Evolutionary conservation across 2,888 invertebrate genomes (phyloP), one percentile per base, ranked within the genome.

Genomic region (Protonemura montana): DNA sequence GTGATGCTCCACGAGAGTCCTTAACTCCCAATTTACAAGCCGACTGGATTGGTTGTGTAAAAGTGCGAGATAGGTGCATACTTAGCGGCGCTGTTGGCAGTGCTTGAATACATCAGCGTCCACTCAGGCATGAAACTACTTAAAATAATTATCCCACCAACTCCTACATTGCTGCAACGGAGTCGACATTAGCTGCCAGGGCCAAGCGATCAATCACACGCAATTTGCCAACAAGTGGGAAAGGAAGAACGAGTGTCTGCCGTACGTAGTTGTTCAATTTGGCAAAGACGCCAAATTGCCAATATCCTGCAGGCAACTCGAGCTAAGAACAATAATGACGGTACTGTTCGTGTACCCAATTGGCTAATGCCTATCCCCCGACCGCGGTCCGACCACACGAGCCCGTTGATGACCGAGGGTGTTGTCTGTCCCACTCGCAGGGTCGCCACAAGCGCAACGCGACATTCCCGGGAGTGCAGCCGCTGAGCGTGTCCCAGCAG

Each of bases 381-480:
- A 80, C n/a, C 59, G 80, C 27, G 27, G 5, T 29, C 78, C 28
- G 30, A 26, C 29, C n/a, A 83, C 27, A 16, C 27, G 6, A 30
- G 2, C 35, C 0, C 59, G 83, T 83, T 59, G 59, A 59, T 59
- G 59, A 59, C 59, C 21, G 59, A 13, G 59, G 59, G 59, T 59
- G 59, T 59, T 3, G n/a, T 7, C 13, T 86, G 78, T 87, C 85
- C 86, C 85, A 87, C 82, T 90, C 90, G 25, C 92, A 95, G 94
- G 95, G 95, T 87, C 94, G 96, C 85, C 95, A 96, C 90, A 96
- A 96, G 92, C 92, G 96, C 87, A 96, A 96, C 90, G 95, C 96
- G 16, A 96, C 96, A 35, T 95, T 96, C 91, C 95, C 96, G 59
- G 95, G 96, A 27, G 95, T 95, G 21, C 95, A 96, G 90, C 88